These are phyloP conservation scores for Elysia crispata DNA, from an alignment of 2,888 invertebrate genomes.

Conservation along the genomic window DNA sequence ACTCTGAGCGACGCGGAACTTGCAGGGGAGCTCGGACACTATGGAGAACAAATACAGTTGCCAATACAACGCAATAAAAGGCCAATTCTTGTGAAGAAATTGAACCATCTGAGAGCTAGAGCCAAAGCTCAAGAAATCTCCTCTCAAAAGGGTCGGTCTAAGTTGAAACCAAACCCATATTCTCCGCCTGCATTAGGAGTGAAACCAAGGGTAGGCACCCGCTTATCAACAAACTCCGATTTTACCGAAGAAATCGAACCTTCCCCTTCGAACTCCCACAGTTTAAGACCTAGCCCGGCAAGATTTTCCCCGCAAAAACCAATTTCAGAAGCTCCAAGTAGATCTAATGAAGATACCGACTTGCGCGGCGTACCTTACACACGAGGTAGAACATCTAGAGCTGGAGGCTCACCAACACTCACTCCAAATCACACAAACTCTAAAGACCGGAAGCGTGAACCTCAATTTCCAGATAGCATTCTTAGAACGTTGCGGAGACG, in stretches of 20 bases:
- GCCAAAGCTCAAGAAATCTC: slow-evolving; percentile 12
- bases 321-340: background rate
- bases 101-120: slow-evolving; percentile 66
- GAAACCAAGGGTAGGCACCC: no score
- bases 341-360: background rate
- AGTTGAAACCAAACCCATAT: slow-evolving; percentile 50
- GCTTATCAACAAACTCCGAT: background rate
- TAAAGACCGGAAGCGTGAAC: slow-evolving; percentile 21
- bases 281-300: background rate
- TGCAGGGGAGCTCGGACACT: slow-evolving; percentile 60
- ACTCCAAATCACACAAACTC: slow-evolving; percentile 11
- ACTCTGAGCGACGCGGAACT: slow-evolving; percentile 65
- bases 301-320: background rate
- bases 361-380: no score
- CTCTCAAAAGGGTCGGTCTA: slow-evolving; percentile 23
- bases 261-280: background rate
- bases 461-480: slow-evolving; percentile 42
- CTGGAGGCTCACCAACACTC: background rate
- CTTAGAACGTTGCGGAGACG: slow-evolving; percentile 43
- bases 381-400: background rate
- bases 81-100: slow-evolving; percentile 66
- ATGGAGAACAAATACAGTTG: slow-evolving; percentile 65
- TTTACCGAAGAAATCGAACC: background rate
- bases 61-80: slow-evolving; percentile 64
- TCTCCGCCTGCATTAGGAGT: slow-evolving; percentile 27